Conservation (phyloP, 2,113 vertebrate genomes). For the Dipodomys merriami region DNA sequence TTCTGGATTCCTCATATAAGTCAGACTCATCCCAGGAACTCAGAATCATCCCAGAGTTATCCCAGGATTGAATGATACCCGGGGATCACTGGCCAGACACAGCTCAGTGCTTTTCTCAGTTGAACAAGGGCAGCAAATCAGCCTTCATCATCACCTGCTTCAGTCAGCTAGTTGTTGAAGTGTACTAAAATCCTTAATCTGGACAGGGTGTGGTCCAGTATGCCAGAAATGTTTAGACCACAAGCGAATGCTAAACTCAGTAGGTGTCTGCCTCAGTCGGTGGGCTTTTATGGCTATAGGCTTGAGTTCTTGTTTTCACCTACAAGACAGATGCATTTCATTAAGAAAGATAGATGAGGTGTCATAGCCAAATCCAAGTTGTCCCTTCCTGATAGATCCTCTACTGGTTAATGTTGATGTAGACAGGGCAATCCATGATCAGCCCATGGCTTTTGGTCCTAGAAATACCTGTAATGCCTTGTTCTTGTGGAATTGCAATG, state of each 20-base stretch:
- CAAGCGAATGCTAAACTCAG: conserved; percentile 79
- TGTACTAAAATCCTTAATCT: conserved; percentile 85
- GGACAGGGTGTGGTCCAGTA: conserved; percentile 78
- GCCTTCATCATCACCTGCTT: conserved; percentile 85
- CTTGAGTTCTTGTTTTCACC: conserved; percentile 83
- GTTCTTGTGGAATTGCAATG: neutral
- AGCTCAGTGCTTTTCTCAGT: conserved; percentile 75
- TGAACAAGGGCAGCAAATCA: conserved; percentile 82
- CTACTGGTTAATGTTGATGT: neutral
- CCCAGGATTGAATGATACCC: conserved; percentile 67
- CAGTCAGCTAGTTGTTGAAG: conserved; percentile 81
- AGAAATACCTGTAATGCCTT: neutral
- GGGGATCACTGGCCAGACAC: conserved; percentile 70
- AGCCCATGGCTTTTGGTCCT: neutral
- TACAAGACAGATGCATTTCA: conserved; percentile 80
- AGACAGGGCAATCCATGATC: neutral
- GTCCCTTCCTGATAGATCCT: conserved; percentile 3
- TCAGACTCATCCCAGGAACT: neutral
- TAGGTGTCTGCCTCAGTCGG: conserved; percentile 78
- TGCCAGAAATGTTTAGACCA: conserved; percentile 82
- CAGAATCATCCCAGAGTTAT: conserved; percentile 32
- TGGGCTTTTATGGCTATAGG: conserved; percentile 76
- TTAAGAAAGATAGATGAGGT: conserved; percentile 75
- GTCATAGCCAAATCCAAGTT: neutral
- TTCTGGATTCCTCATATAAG: conserved; percentile 10